A percentile compares a stretch with the other conserved stretches of the same genome.
phyloP scores from a whole-genome alignment of 2,113 vertebrate species.

The Dasypus novemcinctus region DNA sequence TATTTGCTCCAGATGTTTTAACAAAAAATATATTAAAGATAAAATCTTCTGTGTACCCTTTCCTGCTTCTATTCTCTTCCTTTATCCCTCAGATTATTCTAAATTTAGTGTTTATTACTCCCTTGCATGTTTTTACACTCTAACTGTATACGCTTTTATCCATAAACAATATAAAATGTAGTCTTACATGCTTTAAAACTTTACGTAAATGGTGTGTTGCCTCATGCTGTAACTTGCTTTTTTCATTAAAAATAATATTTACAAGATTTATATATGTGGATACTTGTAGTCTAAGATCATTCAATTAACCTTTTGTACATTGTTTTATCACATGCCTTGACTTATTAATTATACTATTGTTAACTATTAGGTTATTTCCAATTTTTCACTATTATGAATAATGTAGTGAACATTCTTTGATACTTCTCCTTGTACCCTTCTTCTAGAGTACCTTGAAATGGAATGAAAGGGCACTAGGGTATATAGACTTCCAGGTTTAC shows the following conservation, averaged over 20 bases:
- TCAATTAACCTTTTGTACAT: background rate
- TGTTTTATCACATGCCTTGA: background rate
- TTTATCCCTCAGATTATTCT: background rate
- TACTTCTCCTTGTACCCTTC: background rate
- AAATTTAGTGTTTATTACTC: background rate
- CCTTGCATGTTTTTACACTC: too few species aligned
- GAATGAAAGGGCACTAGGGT: background rate
- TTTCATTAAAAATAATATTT: constrained; percentile 13
- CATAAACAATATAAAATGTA: background rate
- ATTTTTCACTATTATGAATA: background rate
- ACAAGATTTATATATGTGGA: background rate
- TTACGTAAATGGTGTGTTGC: background rate
- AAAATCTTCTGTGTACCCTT: background rate
- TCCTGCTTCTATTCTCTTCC: background rate
- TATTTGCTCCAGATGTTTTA: background rate
- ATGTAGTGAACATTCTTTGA: background rate
- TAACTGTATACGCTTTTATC: background rate
- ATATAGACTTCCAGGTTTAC: background rate
- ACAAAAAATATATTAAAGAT: background rate
- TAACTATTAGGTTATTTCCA: background rate
- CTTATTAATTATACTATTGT: background rate
- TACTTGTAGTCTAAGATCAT: background rate
- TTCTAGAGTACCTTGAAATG: background rate
- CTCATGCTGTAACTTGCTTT: background rate
- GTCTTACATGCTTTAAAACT: background rate